Percentiles rank a stretch among this genome's conserved stretches.
phyloP scores from a whole-genome alignment of 92 coral and sea anemone species.

The Actinostola sp. region DNA sequence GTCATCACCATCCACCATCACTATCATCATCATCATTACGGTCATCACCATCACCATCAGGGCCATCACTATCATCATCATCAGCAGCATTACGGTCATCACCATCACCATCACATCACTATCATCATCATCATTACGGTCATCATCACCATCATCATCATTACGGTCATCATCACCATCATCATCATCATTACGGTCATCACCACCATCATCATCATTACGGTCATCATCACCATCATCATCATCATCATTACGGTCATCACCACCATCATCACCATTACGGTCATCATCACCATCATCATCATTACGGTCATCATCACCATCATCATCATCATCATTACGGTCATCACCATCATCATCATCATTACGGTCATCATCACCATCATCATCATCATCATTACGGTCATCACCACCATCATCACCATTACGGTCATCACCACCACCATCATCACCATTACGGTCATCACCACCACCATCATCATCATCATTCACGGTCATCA shows the following conservation, averaged over 20 bases:
- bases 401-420: background rate
- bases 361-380: background rate
- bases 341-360: background rate
- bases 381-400: background rate
- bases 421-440: background rate
- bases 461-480: background rate
- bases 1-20: background rate
- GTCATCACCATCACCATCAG: background rate
- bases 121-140: background rate
- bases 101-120: background rate
- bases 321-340: background rate
- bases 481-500: background rate
- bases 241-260: background rate
- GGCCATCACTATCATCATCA: too few relatives aligned
- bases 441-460: background rate
- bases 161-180: background rate
- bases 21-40: background rate
- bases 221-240: background rate
- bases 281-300: background rate
- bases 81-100: too few relatives aligned
- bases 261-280: background rate
- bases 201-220: background rate
- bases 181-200: background rate
- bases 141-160: background rate
- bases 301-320: background rate